Percentiles rank a stretch among this genome's conserved stretches.
Evolutionary conservation across 2,797 vertebrate genomes (phyloP).

Genomic region (Acanthurus lineatus): DNA sequence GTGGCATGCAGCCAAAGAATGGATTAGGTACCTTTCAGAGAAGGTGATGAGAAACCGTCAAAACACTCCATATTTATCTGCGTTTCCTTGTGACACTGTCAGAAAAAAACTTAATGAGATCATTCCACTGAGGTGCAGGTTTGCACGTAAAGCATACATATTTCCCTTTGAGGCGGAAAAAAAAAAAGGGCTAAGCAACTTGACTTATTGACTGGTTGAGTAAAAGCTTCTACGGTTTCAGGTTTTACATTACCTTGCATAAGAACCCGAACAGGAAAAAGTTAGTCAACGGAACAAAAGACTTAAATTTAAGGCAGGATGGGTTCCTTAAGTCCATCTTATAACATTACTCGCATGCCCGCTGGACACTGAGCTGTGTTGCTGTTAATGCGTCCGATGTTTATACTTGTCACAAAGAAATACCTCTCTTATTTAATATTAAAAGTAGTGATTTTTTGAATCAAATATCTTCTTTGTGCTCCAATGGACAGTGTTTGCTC

Average conservation of each 20-base stretch:
- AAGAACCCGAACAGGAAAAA: not conserved
- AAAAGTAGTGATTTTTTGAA: no score
- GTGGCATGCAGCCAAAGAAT: not conserved
- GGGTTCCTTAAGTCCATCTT: not conserved
- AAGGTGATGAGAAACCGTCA: not conserved
- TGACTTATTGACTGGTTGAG: no score
- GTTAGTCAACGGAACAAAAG: not conserved
- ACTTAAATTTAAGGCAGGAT: not conserved
- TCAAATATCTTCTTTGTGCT: no score
- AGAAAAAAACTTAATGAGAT: not conserved
- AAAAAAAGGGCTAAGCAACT: no score
- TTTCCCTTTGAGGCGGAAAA: not conserved
- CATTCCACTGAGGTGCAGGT: not conserved
- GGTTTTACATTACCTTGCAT: not conserved
- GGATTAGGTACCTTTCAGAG: no score
- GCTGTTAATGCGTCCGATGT: no score
- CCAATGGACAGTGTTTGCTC: no score
- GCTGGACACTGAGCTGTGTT: no score
- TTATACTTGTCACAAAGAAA: not conserved
- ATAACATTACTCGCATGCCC: not conserved
- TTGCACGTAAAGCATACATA: rapidly evolving
- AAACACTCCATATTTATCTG: not conserved
- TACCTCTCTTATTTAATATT: no score
- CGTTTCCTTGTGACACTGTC: not conserved
- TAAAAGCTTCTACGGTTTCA: no score